Evolutionary conservation across 2,888 invertebrate species (phyloP).

Genomic region (Nemotelus pantherinus): DNA sequence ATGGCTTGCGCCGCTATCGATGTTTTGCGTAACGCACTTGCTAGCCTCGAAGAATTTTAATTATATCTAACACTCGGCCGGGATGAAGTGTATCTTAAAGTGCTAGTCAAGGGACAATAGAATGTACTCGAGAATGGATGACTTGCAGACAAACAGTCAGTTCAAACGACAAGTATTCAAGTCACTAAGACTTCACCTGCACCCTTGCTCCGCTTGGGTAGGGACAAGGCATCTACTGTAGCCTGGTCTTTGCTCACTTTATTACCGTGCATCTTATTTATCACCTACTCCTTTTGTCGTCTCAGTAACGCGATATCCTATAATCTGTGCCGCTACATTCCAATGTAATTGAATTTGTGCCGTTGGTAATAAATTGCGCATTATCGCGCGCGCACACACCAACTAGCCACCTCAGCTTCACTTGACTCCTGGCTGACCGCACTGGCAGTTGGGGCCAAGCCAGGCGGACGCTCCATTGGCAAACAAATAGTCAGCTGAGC

Average conservation of each 20-base stretch:
- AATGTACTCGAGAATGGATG: too few relatives aligned
- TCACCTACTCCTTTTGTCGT: constrained; percentile 46
- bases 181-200: constrained; percentile 19
- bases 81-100: too few relatives aligned
- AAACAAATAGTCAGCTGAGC: too few relatives aligned
- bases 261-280: constrained; percentile 47
- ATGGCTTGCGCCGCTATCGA: background rate
- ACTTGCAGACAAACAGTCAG: background rate
- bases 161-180: background rate
- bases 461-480: background rate
- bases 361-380: constrained; percentile 51
- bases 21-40: constrained; percentile 1
- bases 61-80: background rate
- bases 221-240: background rate
- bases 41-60: constrained; percentile 13
- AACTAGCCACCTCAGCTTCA: constrained; percentile 5
- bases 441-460: background rate
- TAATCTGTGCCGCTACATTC: constrained; percentile 51
- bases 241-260: constrained; percentile 38
- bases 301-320: constrained; percentile 50
- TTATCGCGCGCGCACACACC: constrained; percentile 45
- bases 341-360: constrained; percentile 52
- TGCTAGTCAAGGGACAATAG: too few relatives aligned
- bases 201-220: background rate
- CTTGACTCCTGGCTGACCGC: background rate